These are phyloP conservation scores for Chalcis sispes DNA, from an alignment of 2,888 invertebrate genomes.

Conservation along the genomic window DNA sequence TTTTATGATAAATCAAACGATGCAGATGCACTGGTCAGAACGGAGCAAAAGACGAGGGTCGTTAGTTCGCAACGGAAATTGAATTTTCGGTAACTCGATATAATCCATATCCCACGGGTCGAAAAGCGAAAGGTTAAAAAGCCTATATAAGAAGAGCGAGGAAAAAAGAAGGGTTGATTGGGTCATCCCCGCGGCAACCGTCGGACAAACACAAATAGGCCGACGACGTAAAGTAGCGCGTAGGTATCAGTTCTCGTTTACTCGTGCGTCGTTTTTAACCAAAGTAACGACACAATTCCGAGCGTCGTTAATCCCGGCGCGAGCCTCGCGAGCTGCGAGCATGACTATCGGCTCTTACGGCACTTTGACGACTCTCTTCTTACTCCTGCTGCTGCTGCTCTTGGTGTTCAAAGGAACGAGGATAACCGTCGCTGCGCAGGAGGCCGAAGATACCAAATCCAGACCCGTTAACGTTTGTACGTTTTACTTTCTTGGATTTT, in stretches of 20 bases:
- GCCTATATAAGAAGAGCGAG: background rate
- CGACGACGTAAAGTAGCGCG: slow-evolving; percentile 11
- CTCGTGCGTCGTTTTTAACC: background rate
- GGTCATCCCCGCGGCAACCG: slow-evolving; percentile 74
- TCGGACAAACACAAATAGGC: slow-evolving; percentile 69
- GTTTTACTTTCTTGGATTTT: slow-evolving; percentile 7
- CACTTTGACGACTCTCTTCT: background rate
- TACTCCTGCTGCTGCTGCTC: background rate
- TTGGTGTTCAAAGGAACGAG: background rate
- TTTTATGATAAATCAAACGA: too few species aligned
- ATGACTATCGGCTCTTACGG: slow-evolving; percentile 1
- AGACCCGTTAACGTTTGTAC: slow-evolving; percentile 54
- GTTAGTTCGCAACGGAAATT: background rate
- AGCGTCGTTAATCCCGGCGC: background rate
- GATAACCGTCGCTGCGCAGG: background rate
- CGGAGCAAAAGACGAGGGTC: too few species aligned
- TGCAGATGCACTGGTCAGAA: too few species aligned
- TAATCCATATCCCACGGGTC: too few species aligned
- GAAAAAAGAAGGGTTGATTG: too few species aligned
- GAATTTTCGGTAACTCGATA: too few species aligned
- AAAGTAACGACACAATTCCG: background rate
- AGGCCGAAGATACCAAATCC: background rate
- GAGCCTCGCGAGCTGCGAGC: background rate
- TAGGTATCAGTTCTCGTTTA: background rate
- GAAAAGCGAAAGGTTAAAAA: slow-evolving; percentile 51